phyloP scores from a whole-genome alignment of 2,797 vertebrate genomes.

The Iguana delicatissima region DNA sequence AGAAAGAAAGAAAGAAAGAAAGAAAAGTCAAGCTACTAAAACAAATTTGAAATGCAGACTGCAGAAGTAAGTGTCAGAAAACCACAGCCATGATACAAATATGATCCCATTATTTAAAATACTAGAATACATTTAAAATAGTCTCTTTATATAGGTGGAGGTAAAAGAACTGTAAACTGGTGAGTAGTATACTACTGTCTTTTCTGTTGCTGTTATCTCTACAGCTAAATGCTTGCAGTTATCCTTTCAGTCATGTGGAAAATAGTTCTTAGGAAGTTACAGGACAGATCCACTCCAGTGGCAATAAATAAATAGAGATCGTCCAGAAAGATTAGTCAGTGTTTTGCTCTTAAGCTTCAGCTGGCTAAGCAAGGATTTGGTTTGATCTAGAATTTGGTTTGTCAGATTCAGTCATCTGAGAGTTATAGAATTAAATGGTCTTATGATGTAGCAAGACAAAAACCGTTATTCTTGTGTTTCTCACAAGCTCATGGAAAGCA shows the following conservation, averaged over 20 bases:
- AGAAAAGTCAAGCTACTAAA: slow-evolving; percentile 57
- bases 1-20: not conserved
- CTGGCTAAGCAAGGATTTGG: slow-evolving; percentile 31
- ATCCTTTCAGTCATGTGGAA: slow-evolving; percentile 49
- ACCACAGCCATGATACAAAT: slow-evolving; percentile 38
- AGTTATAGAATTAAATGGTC: slow-evolving; percentile 46
- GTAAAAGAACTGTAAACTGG: slow-evolving; percentile 48
- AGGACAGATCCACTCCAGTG: slow-evolving; percentile 51
- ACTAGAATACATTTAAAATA: slow-evolving; percentile 56
- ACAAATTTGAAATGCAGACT: slow-evolving; percentile 53
- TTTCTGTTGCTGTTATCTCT: slow-evolving; percentile 25
- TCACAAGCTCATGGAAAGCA: slow-evolving; percentile 27
- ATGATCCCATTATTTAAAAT: slow-evolving; percentile 56
- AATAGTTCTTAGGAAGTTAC: slow-evolving; percentile 59
- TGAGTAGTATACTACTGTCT: slow-evolving; percentile 42
- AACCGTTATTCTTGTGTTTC: slow-evolving; percentile 39
- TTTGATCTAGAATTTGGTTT: slow-evolving; percentile 41
- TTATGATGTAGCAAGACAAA: slow-evolving; percentile 45
- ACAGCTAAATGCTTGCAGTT: slow-evolving; percentile 53
- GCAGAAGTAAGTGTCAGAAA: slow-evolving; percentile 55
- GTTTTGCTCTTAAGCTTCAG: slow-evolving; percentile 40
- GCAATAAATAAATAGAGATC: slow-evolving; percentile 52
- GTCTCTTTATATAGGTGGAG: slow-evolving; percentile 33
- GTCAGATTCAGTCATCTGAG: slow-evolving; percentile 43
- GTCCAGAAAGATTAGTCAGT: slow-evolving; percentile 47